Evolutionary conservation across 1,140 invertebrate genomes (phyloP).

Genomic region (Lepidurus arcticus): DNA sequence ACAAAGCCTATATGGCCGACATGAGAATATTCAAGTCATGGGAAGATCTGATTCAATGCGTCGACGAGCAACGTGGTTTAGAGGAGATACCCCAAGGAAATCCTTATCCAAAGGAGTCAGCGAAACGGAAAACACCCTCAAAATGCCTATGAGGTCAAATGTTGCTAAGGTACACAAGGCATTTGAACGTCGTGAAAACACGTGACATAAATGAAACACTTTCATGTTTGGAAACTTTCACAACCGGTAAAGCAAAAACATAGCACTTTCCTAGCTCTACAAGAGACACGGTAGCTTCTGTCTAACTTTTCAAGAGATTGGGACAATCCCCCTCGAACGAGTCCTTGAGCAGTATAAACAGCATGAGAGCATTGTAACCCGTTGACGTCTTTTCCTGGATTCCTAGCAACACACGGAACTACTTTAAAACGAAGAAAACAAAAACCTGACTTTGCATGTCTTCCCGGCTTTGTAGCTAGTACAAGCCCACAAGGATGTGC

Average conservation of each 20-base stretch:
- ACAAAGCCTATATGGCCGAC: no score
- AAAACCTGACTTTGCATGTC: constrained; percentile 15
- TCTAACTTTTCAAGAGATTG: background rate
- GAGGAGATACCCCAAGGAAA: no score
- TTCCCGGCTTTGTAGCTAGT: background rate
- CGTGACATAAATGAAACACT: background rate
- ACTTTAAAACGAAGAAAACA: background rate
- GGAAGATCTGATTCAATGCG: no score
- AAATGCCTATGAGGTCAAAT: no score
- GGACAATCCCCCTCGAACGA: background rate
- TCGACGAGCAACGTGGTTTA: no score
- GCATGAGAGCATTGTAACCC: background rate
- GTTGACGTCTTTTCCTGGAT: constrained; percentile 1
- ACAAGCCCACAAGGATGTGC: background rate
- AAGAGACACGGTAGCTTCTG: background rate
- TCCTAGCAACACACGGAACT: background rate
- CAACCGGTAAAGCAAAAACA: background rate
- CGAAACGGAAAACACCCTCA: no score
- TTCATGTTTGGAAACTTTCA: background rate
- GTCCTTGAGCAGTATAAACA: constrained; percentile 5
- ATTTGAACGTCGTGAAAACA: no score
- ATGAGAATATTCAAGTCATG: no score
- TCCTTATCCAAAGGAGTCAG: no score
- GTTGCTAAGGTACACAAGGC: no score
- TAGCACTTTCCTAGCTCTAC: background rate